Evolutionary conservation across 2,888 invertebrate species (phyloP).

Genomic region (Scotopteryx bipunctaria): DNA sequence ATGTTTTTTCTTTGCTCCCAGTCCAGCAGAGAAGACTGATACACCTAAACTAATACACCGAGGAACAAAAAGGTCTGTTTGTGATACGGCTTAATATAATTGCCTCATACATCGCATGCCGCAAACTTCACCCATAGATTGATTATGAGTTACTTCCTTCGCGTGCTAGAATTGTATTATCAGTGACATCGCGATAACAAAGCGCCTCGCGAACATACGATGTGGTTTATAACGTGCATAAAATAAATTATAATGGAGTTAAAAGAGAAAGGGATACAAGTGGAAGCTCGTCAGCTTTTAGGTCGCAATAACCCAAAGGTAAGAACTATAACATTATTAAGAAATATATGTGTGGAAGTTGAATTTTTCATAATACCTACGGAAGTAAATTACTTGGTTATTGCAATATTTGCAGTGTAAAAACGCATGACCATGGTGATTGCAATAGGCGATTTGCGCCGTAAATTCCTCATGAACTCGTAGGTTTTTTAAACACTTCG

Average conservation of each 20-base stretch:
- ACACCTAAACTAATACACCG: too few relatives aligned
- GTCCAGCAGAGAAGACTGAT: too few relatives aligned
- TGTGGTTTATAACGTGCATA: slow-evolving; percentile 15
- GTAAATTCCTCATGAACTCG: neutral
- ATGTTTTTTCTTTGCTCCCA: too few relatives aligned
- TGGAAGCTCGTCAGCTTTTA: slow-evolving; percentile 4
- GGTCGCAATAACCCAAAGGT: slow-evolving; percentile 8
- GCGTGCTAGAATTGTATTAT: slow-evolving; percentile 3
- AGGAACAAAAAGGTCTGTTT: too few relatives aligned
- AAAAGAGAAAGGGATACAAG: neutral
- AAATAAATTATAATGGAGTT: slow-evolving; percentile 12
- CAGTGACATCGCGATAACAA: slow-evolving; percentile 20
- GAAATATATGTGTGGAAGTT: neutral
- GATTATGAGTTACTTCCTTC: neutral
- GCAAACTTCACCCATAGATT: slow-evolving; percentile 3
- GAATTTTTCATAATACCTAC: neutral
- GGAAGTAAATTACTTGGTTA: neutral
- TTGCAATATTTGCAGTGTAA: neutral
- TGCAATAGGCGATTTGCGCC: neutral
- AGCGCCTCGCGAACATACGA: slow-evolving; percentile 3
- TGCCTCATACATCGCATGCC: neutral
- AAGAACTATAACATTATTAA: neutral
- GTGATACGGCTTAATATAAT: neutral
- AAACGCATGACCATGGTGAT: slow-evolving; percentile 11
- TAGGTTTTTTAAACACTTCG: too few relatives aligned